phyloP scores from a whole-genome alignment of 2,113 vertebrate genomes.

The Lophotis ruficrista region DNA sequence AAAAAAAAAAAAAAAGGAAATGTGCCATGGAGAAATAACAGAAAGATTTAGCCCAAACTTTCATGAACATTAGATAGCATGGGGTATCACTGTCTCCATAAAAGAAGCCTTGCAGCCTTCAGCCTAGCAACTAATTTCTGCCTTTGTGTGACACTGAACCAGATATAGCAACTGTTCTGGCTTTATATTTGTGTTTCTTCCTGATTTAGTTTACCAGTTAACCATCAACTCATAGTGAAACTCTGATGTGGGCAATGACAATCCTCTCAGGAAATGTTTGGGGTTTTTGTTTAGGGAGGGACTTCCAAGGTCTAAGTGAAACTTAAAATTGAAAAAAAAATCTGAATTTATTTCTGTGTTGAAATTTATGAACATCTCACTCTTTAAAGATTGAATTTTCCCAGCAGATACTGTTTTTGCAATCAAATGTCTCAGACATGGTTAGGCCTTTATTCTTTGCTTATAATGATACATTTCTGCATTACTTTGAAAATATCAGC shows the following conservation, averaged over 20 bases:
- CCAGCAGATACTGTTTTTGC: neutral
- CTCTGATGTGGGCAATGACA: neutral
- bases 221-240: neutral
- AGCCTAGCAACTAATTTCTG: neutral
- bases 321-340: neutral
- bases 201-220: neutral
- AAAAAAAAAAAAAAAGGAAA: neutral
- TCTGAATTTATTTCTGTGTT: neutral
- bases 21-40: neutral
- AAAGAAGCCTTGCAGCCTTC: neutral
- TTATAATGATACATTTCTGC: neutral
- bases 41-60: neutral
- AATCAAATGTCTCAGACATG: neutral
- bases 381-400: neutral
- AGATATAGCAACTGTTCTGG: neutral
- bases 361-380: neutral
- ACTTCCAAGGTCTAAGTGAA: neutral
- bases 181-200: neutral
- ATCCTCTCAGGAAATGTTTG: neutral
- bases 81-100: neutral
- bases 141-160: neutral
- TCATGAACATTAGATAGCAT: neutral
- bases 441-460: neutral
- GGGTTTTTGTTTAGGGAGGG: neutral
- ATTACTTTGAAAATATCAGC: neutral